Conservation (phyloP, 2,797 vertebrate genomes). For the Tragelaphus eurycerus region DNA sequence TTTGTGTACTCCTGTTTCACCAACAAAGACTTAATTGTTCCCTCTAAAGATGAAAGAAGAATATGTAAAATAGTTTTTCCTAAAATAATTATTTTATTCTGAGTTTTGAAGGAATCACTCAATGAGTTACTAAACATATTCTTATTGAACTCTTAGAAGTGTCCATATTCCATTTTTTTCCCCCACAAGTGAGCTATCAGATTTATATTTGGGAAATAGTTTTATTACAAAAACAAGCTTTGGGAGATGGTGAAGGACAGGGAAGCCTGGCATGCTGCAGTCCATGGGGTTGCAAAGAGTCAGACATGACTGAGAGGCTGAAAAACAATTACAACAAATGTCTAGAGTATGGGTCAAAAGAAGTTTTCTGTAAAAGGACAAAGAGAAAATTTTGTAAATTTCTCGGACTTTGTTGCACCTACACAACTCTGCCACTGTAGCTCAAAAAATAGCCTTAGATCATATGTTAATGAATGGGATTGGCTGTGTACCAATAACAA, state of each 20-base stretch:
- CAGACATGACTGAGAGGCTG: background rate
- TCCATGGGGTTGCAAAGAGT: background rate
- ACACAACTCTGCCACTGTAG: background rate
- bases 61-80: background rate
- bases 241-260: background rate
- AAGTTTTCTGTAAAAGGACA: background rate
- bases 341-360: background rate
- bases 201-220: background rate
- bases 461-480: background rate
- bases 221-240: background rate
- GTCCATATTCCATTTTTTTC: background rate
- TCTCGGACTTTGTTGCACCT: background rate
- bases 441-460: background rate
- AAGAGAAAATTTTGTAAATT: background rate
- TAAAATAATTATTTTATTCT: background rate
- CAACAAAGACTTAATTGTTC: constrained; percentile 46
- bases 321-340: background rate
- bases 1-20: constrained; percentile 40
- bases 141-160: background rate
- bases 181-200: background rate
- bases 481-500: background rate
- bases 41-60: constrained; percentile 51
- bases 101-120: background rate
- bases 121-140: background rate
- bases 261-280: background rate